Evolutionary conservation across 2,113 vertebrate genomes (phyloP).

Genomic region (Scalopus aquaticus): DNA sequence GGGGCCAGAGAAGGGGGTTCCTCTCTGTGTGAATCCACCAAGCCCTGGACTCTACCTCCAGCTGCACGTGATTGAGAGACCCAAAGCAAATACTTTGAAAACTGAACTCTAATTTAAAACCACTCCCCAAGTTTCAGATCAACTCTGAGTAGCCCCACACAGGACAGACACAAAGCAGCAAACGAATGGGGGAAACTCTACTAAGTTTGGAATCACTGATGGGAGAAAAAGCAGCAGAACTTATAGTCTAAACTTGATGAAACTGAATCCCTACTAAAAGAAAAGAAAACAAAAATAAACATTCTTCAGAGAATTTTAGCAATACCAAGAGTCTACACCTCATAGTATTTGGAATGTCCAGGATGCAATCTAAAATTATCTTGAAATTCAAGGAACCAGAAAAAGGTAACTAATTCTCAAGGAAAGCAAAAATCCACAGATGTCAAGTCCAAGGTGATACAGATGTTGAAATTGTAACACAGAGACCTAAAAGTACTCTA

Average conservation of each 20-base stretch:
- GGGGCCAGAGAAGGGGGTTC: not conserved
- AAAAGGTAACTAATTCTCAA: not conserved
- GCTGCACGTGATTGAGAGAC: not conserved
- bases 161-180: not conserved
- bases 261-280: not conserved
- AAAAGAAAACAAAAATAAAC: not conserved
- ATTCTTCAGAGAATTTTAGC: not conserved
- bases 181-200: not conserved
- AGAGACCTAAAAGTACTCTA: not conserved
- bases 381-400: not conserved
- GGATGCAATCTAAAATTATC: not conserved
- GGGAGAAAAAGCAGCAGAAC: not conserved
- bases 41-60: not conserved
- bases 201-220: not conserved
- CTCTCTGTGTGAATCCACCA: not conserved
- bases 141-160: not conserved
- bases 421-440: not conserved
- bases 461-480: not conserved
- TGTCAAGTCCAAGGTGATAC: too few relatives aligned
- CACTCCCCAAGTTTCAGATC: not conserved
- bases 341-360: not conserved
- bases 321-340: not conserved
- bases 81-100: not conserved
- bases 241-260: not conserved
- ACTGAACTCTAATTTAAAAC: not conserved